Conservation (phyloP, 1,140 invertebrate genomes). For the Vollenhovia emeryi region DNA sequence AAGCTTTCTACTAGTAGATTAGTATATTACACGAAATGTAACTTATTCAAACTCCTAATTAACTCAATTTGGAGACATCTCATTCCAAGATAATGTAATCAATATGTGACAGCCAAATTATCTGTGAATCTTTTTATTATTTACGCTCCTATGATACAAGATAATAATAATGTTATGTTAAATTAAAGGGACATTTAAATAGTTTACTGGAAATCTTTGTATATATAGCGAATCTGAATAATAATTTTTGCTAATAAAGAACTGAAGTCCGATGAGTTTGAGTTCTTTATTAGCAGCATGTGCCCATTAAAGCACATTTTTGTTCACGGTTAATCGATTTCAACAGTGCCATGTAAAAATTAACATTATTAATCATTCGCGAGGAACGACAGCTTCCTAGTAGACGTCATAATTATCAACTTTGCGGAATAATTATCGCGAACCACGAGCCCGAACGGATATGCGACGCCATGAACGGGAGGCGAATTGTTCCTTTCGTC, state of each 20-base stretch:
- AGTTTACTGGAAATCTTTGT: neutral
- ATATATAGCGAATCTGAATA: neutral
- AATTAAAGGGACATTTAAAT: neutral
- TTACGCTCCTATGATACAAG: too few relatives aligned
- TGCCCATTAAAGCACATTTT: neutral
- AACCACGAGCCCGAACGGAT: slow-evolving; percentile 40
- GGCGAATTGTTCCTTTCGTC: slow-evolving; percentile 60
- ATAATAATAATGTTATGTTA: neutral
- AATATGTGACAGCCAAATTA: too few relatives aligned
- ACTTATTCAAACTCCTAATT: too few relatives aligned
- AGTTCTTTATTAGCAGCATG: too few relatives aligned
- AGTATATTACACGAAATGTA: too few relatives aligned
- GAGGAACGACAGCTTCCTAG: slow-evolving; percentile 10
- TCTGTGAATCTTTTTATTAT: too few relatives aligned
- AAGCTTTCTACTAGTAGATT: too few relatives aligned
- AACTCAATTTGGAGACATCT: too few relatives aligned
- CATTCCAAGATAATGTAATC: too few relatives aligned
- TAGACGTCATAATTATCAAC: slow-evolving; percentile 49
- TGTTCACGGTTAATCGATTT: slow-evolving; percentile 29
- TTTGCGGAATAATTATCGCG: slow-evolving; percentile 47
- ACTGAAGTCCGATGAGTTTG: neutral
- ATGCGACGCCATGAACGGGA: slow-evolving; percentile 32
- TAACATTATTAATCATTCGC: slow-evolving; percentile 28
- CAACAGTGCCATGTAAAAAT: slow-evolving; percentile 18
- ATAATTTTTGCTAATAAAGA: neutral